Evolutionary conservation across 2,888 invertebrate species (phyloP).

Genomic region (Sisyra terminalis): DNA sequence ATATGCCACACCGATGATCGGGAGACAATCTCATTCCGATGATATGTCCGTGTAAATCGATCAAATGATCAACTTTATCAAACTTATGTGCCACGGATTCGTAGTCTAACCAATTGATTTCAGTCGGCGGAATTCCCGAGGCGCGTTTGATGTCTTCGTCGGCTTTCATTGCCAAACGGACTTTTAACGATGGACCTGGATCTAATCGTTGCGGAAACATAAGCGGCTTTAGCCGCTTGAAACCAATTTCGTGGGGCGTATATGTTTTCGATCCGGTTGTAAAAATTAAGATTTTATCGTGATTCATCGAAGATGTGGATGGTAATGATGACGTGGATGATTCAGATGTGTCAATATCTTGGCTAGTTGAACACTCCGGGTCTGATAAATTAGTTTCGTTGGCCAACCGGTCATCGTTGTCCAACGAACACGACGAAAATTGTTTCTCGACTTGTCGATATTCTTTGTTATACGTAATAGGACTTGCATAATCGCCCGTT

Average conservation of each 20-base stretch:
- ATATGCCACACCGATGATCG: conserved; percentile 43
- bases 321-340: conserved; percentile 16
- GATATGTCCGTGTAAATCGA: conserved; percentile 73
- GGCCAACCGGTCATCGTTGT: conserved; percentile 19
- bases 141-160: conserved; percentile 32
- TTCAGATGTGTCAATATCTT: conserved; percentile 7
- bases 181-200: conserved; percentile 48
- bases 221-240: conserved; percentile 54
- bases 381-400: conserved; percentile 9
- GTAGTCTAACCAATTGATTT: conserved; percentile 51
- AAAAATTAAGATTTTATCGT: conserved; percentile 62
- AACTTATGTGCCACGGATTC: conserved; percentile 50
- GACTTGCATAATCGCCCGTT: conserved; percentile 32
- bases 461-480: conserved; percentile 44
- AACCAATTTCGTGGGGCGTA: conserved; percentile 71
- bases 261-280: conserved; percentile 70
- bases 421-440: conserved; percentile 9
- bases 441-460: conserved; percentile 35
- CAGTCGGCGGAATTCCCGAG: conserved; percentile 27
- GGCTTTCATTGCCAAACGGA: conserved; percentile 42
- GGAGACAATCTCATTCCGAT: conserved; percentile 77
- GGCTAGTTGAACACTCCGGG: conserved; percentile 6
- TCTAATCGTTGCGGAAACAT: conserved; percentile 49
- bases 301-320: conserved; percentile 15
- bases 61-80: conserved; percentile 60